A percentile compares a stretch with the other conserved stretches of the same genome.
phyloP scores from a whole-genome alignment of 53 echinoderm and acorn worm genomes.

The Glandiceps talaboti region DNA sequence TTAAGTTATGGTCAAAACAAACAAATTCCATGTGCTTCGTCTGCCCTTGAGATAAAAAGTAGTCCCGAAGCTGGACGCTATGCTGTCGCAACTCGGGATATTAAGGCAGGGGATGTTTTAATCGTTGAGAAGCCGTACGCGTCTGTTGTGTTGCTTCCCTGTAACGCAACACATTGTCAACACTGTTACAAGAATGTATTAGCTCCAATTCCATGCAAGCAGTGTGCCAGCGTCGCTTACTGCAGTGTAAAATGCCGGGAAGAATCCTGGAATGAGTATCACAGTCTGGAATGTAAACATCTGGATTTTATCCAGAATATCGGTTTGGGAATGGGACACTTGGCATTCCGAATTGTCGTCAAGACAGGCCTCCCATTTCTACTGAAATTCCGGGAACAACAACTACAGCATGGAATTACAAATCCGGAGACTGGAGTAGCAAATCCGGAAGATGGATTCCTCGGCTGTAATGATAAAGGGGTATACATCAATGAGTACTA shows the following conservation, averaged over 20 bases:
- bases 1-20: not conserved
- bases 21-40: not conserved
- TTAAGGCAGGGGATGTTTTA: not conserved
- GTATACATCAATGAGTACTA: not conserved
- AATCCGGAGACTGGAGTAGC: not conserved
- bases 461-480: not conserved
- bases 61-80: not conserved
- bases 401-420: no score
- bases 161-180: not conserved
- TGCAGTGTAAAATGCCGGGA: not conserved
- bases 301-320: not conserved
- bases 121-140: not conserved
- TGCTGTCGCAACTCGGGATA: not conserved
- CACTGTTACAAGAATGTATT: not conserved
- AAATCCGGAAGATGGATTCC: not conserved
- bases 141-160: not conserved
- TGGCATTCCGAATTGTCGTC: not conserved
- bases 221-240: not conserved
- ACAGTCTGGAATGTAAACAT: not conserved
- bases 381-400: not conserved
- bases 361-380: not conserved
- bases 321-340: not conserved
- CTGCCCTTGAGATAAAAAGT: not conserved
- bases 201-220: not conserved
- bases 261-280: not conserved